Percentiles rank a stretch among this genome's conserved stretches.
Conservation (phyloP, 2,888 invertebrate genomes). For the Eristalis pertinax region DNA sequence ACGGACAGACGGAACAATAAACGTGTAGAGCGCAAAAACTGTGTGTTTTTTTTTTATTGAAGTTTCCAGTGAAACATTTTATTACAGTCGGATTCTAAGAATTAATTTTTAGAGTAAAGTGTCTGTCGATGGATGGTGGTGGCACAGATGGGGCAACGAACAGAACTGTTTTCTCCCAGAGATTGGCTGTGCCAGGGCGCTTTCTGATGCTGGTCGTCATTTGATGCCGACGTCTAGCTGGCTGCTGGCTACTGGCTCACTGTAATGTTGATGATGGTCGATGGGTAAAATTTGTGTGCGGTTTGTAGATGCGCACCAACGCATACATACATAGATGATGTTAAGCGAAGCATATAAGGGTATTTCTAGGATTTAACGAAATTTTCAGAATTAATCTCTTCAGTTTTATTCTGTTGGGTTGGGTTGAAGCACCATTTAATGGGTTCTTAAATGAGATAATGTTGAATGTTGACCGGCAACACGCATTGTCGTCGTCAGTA, state of each 20-base stretch:
- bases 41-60: constrained; percentile 38
- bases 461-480: not conserved
- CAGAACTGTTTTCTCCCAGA: not conserved
- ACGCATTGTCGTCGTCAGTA: not conserved
- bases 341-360: not conserved
- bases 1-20: not conserved
- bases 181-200: not conserved
- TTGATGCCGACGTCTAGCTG: not conserved
- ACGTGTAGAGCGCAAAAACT: constrained; percentile 32
- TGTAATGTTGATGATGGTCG: not conserved
- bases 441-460: not conserved
- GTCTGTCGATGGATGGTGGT: constrained; percentile 34
- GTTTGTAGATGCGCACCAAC: not conserved
- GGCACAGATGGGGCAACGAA: constrained; percentile 12
- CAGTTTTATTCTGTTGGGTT: not conserved
- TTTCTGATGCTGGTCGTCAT: not conserved
- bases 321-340: not conserved
- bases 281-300: not conserved
- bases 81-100: constrained; percentile 47
- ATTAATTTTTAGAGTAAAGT: constrained; percentile 34
- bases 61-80: constrained; percentile 54
- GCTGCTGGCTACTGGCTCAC: not conserved
- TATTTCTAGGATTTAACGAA: not conserved
- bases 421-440: not conserved
- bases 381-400: not conserved